phyloP scores from a whole-genome alignment of 53 echinoderm and acorn worm species.

The Arbacia lixula region DNA sequence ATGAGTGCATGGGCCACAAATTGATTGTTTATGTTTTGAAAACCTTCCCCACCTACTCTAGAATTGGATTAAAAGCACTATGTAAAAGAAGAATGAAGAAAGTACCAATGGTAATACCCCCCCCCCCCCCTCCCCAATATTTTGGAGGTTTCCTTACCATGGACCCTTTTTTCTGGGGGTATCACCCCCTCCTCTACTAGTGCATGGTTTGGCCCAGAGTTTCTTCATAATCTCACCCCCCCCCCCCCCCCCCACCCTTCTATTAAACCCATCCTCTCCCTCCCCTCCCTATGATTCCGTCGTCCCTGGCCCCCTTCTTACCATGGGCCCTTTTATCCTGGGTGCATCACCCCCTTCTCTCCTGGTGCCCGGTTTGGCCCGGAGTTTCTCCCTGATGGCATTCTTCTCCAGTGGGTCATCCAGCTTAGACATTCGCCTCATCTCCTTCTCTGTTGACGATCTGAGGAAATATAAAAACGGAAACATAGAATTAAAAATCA shows the following conservation, averaged over 20 bases:
- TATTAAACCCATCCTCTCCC: neutral
- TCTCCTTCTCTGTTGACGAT: slow-evolving; percentile 43
- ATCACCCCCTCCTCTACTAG: slow-evolving; percentile 64
- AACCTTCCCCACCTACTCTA: too few relatives aligned
- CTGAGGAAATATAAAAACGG: slow-evolving; percentile 21
- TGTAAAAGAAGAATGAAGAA: too few relatives aligned
- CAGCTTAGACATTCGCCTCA: slow-evolving; percentile 68
- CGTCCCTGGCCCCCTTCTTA: too few relatives aligned
- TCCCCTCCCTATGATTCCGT: too few relatives aligned
- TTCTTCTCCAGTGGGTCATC: slow-evolving; percentile 84
- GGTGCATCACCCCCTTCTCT: slow-evolving; percentile 73
- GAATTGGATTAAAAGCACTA: too few relatives aligned
- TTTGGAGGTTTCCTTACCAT: too few relatives aligned
- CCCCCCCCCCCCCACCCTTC: neutral
- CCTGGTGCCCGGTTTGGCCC: slow-evolving; percentile 78
- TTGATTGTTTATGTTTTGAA: too few relatives aligned
- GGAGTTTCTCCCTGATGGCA: slow-evolving; percentile 84
- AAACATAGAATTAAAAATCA: neutral
- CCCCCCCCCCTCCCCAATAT: too few relatives aligned
- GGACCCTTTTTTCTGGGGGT: slow-evolving; percentile 71
- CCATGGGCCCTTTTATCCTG: slow-evolving; percentile 92
- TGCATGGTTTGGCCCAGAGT: too few relatives aligned
- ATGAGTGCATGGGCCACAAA: too few relatives aligned
- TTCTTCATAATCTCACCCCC: neutral
- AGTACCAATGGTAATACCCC: too few relatives aligned